A percentile compares a stretch with the other conserved stretches of the same genome.
phyloP scores from a whole-genome alignment of 2,113 vertebrate species.

The Isurus oxyrinchus region DNA sequence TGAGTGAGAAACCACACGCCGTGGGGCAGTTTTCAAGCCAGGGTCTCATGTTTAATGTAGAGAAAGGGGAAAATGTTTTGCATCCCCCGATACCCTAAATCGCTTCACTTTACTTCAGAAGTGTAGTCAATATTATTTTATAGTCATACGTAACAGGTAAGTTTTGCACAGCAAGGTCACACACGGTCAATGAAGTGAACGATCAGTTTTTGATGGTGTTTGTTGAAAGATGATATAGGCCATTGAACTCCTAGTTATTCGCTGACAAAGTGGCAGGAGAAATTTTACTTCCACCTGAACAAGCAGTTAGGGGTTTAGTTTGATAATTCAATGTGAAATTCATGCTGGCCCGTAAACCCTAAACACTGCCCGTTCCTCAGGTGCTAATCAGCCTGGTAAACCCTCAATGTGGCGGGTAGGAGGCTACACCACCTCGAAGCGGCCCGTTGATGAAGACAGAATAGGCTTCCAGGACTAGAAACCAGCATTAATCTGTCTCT shows the following conservation, averaged over 20 bases:
- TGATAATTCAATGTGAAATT: not conserved
- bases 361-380: not conserved
- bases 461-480: not conserved
- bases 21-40: not conserved
- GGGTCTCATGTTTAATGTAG: not conserved
- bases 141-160: not conserved
- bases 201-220: not conserved
- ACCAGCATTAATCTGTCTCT: not conserved
- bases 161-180: not conserved
- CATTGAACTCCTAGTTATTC: not conserved
- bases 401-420: not conserved
- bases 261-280: no score
- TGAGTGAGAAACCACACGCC: not conserved
- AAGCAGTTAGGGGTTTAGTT: not conserved
- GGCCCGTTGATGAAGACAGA: not conserved
- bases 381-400: not conserved
- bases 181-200: not conserved
- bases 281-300: not conserved
- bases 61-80: not conserved
- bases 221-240: not conserved
- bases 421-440: not conserved
- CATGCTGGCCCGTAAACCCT: not conserved
- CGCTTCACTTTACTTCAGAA: not conserved
- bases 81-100: not conserved
- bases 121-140: not conserved